Base-by-base conservation (phyloP, 2,888 invertebrate species). In the Seira musarum region DNA sequence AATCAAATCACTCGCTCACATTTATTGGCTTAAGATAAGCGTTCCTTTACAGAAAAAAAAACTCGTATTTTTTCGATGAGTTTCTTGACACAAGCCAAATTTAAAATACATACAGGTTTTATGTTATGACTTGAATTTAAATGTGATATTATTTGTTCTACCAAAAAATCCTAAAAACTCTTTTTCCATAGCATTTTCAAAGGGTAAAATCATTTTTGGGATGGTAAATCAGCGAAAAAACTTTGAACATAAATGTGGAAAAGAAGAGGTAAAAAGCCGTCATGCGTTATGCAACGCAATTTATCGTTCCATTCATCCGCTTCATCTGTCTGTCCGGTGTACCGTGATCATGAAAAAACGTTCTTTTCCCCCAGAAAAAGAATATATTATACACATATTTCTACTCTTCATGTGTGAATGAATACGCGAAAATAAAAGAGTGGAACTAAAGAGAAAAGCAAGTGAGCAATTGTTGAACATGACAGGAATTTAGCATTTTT, bases 311-410 rank as follows among this genome's bases (percentile, higher is more conserved):
- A 79, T 69, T 79, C 79, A 79, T 79, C 79, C 79, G 79, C 79
- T 79, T 79, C 79, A 79, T 79, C 79, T 79, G 79, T 79, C 73
- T 73, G 79, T 73, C 79, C 73, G 69, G 79, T 73, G 68, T 79
- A 79, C 67, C 79, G 64, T 79, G 79, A 79, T 79, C 78, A 72
- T 67, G 72, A 78, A 64, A 21, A 60, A 68, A 66, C 70, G 78
- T 78, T 78, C 53, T 35, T 70, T 67, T 25, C 13, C 21, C 60
- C 21, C 21, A 2, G 60, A 60, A 60, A 49, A 3, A 15, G 21
- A 21, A 60, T 60, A 15, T 60, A 60, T 60, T 60, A 30, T 30
- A 8, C 30, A 30, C 8, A 64, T 69, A 76, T 76, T 76, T 64
- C 70, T 30, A 8, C 8, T 30, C 30, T 78, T 78, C 72, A 64